Percentiles rank a stretch among this genome's conserved stretches.
Conservation (phyloP, 2,113 vertebrate species). For the Osmerus eperlanus region DNA sequence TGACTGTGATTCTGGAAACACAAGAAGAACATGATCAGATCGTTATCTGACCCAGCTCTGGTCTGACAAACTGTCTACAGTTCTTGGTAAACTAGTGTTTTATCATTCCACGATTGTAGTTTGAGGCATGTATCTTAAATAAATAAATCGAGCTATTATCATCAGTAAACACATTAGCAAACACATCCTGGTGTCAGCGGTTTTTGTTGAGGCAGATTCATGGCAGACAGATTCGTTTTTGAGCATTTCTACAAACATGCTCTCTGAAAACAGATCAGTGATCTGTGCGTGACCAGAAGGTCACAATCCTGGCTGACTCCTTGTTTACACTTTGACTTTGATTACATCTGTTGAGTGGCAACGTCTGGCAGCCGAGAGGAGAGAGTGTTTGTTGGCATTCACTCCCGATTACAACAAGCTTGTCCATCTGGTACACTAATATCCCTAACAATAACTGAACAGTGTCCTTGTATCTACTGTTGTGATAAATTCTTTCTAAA, state of each 20-base stretch:
- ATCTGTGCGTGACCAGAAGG: not conserved
- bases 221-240: not conserved
- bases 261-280: not conserved
- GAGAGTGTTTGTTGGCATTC: not conserved
- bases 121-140: too few species aligned
- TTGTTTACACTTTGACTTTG: conserved; percentile 13
- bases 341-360: conserved; percentile 6
- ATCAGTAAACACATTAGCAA: too few species aligned
- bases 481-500: too few species aligned
- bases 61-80: not conserved
- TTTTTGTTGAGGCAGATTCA: too few species aligned
- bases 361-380: not conserved
- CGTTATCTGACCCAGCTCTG: too few species aligned
- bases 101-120: too few species aligned
- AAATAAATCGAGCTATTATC: too few species aligned
- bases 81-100: not conserved
- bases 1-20: conserved; percentile 88
- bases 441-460: too few species aligned
- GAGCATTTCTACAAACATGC: not conserved
- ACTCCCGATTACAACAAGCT: not conserved
- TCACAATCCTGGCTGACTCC: not conserved
- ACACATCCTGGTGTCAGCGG: too few species aligned
- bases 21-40: conserved; percentile 28
- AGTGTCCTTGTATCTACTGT: too few species aligned
- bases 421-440: conserved; percentile 1